Evolutionary conservation across 2,888 invertebrate genomes (phyloP).

Genomic region (Napeogenes inachia): DNA sequence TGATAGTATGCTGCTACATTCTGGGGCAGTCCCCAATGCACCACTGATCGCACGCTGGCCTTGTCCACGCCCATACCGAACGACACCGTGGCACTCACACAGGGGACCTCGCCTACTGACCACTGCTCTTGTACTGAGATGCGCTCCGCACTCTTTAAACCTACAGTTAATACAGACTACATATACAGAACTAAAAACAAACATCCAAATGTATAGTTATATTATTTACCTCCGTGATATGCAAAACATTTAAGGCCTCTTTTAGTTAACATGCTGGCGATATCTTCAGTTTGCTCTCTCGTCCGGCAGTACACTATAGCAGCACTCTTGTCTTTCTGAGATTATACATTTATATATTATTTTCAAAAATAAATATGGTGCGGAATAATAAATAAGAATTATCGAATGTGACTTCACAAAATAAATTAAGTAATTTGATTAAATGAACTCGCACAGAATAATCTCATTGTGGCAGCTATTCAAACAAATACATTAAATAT

Average conservation of each 20-base stretch:
- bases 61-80: conserved; percentile 99
- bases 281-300: conserved; percentile 90
- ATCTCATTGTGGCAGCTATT: no score
- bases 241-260: conserved; percentile 86
- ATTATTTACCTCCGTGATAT: conserved; percentile 89
- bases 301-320: conserved; percentile 98
- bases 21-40: conserved; percentile 97
- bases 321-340: conserved; percentile 78
- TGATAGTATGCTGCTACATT: conserved; percentile 96
- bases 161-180: conserved; percentile 45
- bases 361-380: not conserved
- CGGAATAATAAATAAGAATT: no score
- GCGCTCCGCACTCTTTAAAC: conserved; percentile 84
- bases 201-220: no score
- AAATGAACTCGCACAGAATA: no score
- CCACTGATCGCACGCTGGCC: conserved; percentile 94
- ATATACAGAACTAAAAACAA: not conserved
- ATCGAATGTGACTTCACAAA: no score
- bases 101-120: conserved; percentile 91
- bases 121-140: conserved; percentile 91
- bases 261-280: conserved; percentile 85
- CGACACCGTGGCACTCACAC: conserved; percentile 97
- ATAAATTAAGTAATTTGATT: no score
- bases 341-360: conserved; percentile 26
- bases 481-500: no score